Evolutionary conservation across 1,140 invertebrate genomes (phyloP), one percentile per base, ranked within the genome.

Genomic region (Heliconius congener): DNA sequence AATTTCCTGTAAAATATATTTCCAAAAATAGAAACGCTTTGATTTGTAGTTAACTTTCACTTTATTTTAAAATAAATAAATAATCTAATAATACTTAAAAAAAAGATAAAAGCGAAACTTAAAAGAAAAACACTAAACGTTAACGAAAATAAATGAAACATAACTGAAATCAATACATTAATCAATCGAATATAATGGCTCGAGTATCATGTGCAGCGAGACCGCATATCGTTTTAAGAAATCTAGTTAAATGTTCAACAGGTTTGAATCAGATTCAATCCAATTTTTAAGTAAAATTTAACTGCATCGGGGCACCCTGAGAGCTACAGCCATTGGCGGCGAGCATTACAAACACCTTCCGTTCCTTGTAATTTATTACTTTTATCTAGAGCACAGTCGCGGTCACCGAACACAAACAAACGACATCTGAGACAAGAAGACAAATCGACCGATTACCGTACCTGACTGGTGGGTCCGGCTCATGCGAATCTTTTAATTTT

Each of bases 401-500:
- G 93, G 92, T 92, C 89, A 90, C 86, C 87, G 89, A 84, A 85
- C 91, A 92, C 91, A 91, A 92, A 93, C 93, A 94, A 89, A 91
- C 88, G 88, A 90, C 91, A 87, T 88, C 87, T 85, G 88, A 82
- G 90, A 93, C 91, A 94, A 94, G 90, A 92, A 94, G 93, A 94
- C 93, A 94, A 94, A 94, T 94, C 90, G 90, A 85, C 87, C 90
- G 92, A 94, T 94, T 94, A 94, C 88, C 90, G 91, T 93, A 93
- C 92, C 93, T 93, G 90, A 86, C 80, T 84, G 90, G 92, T 90
- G 83, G 88, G 91, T 92, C 90, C 82, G 85, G 72, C 73, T 85
- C 87, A 91, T 92, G 93, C 93, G 90, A 92, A 93, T 92, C 76
- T 84, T 66, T 86, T 83, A 88, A 89, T 8, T 6, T 85, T 82